Evolutionary conservation across 92 coral and sea anemone genomes (phyloP).

Genomic region (Porites evermanni): DNA sequence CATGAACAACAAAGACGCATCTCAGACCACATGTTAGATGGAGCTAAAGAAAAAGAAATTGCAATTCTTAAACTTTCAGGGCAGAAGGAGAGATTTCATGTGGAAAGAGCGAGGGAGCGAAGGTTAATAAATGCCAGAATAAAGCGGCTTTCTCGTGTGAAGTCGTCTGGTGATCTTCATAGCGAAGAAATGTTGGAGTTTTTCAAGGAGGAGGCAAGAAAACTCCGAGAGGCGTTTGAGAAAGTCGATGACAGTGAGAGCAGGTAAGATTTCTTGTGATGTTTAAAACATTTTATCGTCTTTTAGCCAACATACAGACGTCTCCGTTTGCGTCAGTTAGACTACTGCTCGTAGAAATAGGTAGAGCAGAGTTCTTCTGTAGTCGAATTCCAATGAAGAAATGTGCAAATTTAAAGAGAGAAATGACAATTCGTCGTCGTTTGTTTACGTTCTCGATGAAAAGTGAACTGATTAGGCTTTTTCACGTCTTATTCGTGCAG

Average conservation of each 20-base stretch:
- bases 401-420: no score
- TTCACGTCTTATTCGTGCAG: no score
- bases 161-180: slow-evolving; percentile 74
- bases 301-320: not conserved
- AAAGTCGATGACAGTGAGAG: slow-evolving; percentile 81
- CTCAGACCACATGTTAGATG: slow-evolving; percentile 80
- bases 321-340: not conserved
- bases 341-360: not conserved
- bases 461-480: no score
- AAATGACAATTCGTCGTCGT: no score
- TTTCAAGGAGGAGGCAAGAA: slow-evolving; percentile 81
- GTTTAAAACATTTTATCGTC: not conserved
- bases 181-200: slow-evolving; percentile 79
- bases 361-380: no score
- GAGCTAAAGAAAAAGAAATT: slow-evolving; percentile 77
- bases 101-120: slow-evolving; percentile 81
- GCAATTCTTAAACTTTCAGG: slow-evolving; percentile 68
- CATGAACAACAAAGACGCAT: slow-evolving; percentile 80
- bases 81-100: slow-evolving; percentile 78
- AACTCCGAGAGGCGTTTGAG: slow-evolving; percentile 84
- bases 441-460: no score
- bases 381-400: no score
- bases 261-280: slow-evolving; percentile 46
- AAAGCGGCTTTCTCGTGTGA: slow-evolving; percentile 70
- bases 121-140: slow-evolving; percentile 70